phyloP scores from a whole-genome alignment of 2,113 vertebrate species.

The Cygnus atratus region DNA sequence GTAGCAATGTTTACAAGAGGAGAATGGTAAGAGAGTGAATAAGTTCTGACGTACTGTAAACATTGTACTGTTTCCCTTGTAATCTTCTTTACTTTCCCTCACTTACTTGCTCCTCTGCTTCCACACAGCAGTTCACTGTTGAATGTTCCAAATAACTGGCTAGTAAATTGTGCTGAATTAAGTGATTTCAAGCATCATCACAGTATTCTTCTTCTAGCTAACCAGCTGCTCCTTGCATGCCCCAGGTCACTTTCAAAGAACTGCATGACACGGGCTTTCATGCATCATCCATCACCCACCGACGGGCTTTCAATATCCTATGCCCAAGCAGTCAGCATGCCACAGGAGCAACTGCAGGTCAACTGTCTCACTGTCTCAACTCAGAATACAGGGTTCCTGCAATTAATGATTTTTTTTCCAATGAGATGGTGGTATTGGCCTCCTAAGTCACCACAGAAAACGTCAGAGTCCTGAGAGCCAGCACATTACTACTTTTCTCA shows the following conservation, averaged over 20 bases:
- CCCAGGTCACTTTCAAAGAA: neutral
- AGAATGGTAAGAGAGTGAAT: neutral
- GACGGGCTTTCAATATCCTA: neutral
- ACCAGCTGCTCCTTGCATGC: neutral
- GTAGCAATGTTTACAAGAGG: neutral
- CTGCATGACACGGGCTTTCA: accelerated
- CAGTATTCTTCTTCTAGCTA: neutral
- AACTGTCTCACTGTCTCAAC: neutral
- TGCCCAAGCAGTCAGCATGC: neutral
- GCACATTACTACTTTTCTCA: neutral
- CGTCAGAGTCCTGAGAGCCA: neutral
- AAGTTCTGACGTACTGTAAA: neutral
- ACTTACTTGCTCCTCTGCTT: neutral
- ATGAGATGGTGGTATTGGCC: accelerated
- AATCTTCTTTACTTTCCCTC: neutral
- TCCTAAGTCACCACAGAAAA: neutral
- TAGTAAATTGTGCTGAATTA: neutral
- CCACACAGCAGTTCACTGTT: neutral
- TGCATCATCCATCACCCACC: neutral
- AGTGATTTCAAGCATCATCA: neutral
- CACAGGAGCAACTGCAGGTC: neutral
- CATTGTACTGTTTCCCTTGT: accelerated
- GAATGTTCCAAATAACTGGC: neutral
- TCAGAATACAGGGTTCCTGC: neutral
- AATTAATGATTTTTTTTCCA: neutral